Base-by-base conservation (phyloP, 2,113 vertebrate genomes). In the Dasypus novemcinctus region DNA sequence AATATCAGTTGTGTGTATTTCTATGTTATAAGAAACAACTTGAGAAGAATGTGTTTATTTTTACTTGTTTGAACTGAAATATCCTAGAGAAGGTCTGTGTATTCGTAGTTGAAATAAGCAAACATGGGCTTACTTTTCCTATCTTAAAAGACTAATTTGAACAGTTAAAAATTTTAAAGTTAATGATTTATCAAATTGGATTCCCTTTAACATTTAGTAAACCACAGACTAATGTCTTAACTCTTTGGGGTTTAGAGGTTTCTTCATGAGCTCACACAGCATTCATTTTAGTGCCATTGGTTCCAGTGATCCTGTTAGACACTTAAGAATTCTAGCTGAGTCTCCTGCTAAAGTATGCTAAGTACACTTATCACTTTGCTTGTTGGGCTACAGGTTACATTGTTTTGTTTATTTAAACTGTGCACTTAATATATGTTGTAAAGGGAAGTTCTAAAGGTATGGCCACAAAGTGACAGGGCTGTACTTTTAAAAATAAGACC, bases 171-270 rank as follows among this genome's bases (percentile, higher is more conserved):
- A 13, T 38, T 91, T 91, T 61, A 41, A 93, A 94, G 63, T 43
- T 93, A 92, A 52, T 86, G 69, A 63, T 68, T 96, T 38, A n/a
- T 63, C n/a, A 93, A 88, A 63, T 93, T 89, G 6, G 13, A 66
- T 83, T 97, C 66, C 29, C 36, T 91, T 69, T 88, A 96, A 52
- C 54, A 71, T 96, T 81, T 89, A 91, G 52, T 68, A 93, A 96
- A 78, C 52, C 91, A 84, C n/a, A 59, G 79, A 46, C 64, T 74
- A 81, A 92, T 87, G 25, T 87, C 52, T 92, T 66, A 66, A 82
- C 14, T 7, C 4, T 96, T 95, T 95, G 91, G 52, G 52, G 57
- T 95, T 97, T 36, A 95, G 87, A 74, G 11, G 8, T 95, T 87
- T 54, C 68, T 95, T 93, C 38, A 66, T 46, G 74, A 96, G 41